phyloP scores from a whole-genome alignment of 2,113 vertebrate genomes.

The Amia ocellicauda region DNA sequence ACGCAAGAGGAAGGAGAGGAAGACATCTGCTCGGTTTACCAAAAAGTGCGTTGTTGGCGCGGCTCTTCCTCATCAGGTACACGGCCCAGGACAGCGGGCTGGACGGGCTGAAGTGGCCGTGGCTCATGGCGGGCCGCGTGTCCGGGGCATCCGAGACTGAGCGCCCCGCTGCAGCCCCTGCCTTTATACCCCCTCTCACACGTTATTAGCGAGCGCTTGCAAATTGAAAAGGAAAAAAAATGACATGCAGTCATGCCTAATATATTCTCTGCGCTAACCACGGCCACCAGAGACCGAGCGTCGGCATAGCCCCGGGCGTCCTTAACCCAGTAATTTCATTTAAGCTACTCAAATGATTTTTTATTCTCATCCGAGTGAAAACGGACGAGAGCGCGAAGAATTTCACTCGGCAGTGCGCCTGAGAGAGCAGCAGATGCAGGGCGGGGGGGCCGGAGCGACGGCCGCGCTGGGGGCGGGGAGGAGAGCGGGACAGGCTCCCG shows the following conservation, averaged over 20 bases:
- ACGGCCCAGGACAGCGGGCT: constrained; percentile 65
- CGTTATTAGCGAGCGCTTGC: constrained; percentile 47
- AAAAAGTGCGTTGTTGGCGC: constrained; percentile 49
- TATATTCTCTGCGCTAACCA: constrained; percentile 60
- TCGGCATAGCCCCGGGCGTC: constrained; percentile 74
- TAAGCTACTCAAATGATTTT: constrained; percentile 66
- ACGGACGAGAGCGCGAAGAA: constrained; percentile 21
- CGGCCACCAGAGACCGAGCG: constrained; percentile 73
- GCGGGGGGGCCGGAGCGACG: not conserved
- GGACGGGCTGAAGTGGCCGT: constrained; percentile 46
- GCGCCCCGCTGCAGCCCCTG: not conserved
- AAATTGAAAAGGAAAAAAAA: constrained; percentile 45
- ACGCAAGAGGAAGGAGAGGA: not conserved
- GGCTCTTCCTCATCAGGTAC: constrained; percentile 71
- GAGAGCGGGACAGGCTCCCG: not conserved
- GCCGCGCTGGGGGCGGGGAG: not conserved
- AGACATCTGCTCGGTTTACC: constrained; percentile 37
- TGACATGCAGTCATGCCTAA: constrained; percentile 64
- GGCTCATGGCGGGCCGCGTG: constrained; percentile 59
- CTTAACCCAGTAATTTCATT: constrained; percentile 74
- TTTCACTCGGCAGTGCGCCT: constrained; percentile 23
- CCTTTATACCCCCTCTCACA: constrained; percentile 30
- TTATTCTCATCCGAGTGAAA: constrained; percentile 30
- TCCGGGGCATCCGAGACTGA: constrained; percentile 12
- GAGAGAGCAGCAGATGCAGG: constrained; percentile 7